Evolutionary conservation across 53 echinoderm and acorn worm genomes (phyloP).

Genomic region (Patiria pectinifera): DNA sequence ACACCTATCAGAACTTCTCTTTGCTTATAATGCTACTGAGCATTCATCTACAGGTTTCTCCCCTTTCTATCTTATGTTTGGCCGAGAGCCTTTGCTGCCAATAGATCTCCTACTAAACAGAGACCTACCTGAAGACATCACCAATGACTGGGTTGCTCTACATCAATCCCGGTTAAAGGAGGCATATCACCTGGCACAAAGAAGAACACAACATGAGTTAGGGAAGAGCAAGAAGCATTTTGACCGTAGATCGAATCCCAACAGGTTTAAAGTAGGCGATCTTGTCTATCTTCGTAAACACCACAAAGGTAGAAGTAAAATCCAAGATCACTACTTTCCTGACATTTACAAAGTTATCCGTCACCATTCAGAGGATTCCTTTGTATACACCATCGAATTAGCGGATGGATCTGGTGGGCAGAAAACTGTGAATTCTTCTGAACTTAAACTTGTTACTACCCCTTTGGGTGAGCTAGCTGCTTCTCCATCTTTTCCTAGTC

Average conservation of each 20-base stretch:
- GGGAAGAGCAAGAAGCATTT: background rate
- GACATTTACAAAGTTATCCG: background rate
- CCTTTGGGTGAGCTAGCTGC: too few species aligned
- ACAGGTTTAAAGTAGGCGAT: background rate
- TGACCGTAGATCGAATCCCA: background rate
- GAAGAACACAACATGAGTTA: background rate
- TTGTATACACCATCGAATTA: background rate
- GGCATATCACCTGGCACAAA: too few species aligned
- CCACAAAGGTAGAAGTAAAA: background rate
- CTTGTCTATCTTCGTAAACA: background rate
- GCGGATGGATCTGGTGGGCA: background rate
- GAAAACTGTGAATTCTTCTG: background rate
- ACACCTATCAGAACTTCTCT: too few species aligned
- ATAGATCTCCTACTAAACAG: too few species aligned
- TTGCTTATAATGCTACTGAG: too few species aligned
- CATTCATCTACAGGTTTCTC: too few species aligned
- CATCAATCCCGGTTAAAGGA: too few species aligned
- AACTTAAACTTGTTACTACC: background rate
- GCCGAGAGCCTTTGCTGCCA: too few species aligned
- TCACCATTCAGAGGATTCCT: background rate
- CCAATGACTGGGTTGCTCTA: too few species aligned
- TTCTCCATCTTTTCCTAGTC: too few species aligned
- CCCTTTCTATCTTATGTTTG: too few species aligned
- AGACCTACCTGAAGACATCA: too few species aligned
- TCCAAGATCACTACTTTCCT: background rate